Percentiles rank a stretch among this genome's conserved stretches.
phyloP scores from a whole-genome alignment of 2,888 invertebrate species.

The Ferdinandea cuprea region DNA sequence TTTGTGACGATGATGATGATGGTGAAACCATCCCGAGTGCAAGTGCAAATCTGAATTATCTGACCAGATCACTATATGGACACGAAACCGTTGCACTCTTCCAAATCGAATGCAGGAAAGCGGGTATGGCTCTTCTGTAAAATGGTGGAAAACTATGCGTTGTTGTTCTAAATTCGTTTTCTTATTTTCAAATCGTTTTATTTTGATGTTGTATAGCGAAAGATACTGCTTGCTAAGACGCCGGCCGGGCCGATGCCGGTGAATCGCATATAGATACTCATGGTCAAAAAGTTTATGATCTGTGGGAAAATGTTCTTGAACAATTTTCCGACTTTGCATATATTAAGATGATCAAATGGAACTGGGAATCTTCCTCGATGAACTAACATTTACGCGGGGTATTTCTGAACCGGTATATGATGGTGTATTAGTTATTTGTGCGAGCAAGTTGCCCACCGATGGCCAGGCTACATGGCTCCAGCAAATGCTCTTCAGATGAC shows the following conservation, averaged over 20 bases:
- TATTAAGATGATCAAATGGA: constrained; percentile 70
- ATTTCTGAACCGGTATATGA: constrained; percentile 57
- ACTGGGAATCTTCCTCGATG: constrained; percentile 38
- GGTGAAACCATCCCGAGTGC: constrained; percentile 65
- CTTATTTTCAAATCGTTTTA: constrained; percentile 24
- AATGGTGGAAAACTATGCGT: constrained; percentile 53
- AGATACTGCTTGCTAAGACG: constrained; percentile 56
- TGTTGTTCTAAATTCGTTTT: constrained; percentile 66
- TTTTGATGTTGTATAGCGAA: background rate
- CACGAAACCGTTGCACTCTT: constrained; percentile 65
- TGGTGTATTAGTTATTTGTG: constrained; percentile 59
- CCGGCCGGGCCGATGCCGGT: constrained; percentile 25
- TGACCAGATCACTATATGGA: constrained; percentile 74
- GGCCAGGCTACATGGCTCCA: constrained; percentile 14
- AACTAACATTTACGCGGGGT: constrained; percentile 48
- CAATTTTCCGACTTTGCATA: constrained; percentile 65
- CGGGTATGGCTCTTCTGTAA: background rate
- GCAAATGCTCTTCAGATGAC: constrained; percentile 51
- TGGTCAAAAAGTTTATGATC: constrained; percentile 64
- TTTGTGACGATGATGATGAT: constrained; percentile 36
- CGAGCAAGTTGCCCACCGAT: constrained; percentile 38
- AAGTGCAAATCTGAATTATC: constrained; percentile 74
- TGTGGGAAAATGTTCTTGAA: constrained; percentile 65
- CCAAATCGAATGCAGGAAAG: constrained; percentile 17
- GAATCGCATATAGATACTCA: constrained; percentile 43